Conservation (phyloP, 2,797 vertebrate genomes). For the Poecilia velifera region DNA sequence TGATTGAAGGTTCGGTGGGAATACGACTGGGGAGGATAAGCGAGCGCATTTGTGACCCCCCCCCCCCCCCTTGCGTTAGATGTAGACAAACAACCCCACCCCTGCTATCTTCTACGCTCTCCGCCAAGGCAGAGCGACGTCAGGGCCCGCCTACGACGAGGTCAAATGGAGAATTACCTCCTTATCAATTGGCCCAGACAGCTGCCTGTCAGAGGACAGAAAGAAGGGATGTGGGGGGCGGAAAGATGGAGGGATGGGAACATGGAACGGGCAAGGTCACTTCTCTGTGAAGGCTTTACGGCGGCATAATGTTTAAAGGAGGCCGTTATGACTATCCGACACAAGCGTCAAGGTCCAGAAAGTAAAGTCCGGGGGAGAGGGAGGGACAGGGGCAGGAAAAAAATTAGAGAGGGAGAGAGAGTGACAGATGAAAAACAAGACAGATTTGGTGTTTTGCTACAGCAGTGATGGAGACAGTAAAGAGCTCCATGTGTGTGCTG, state of each 20-base stretch:
- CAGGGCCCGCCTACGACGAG: constrained; percentile 51
- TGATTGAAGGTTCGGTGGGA: constrained; percentile 32
- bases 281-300: constrained; percentile 64
- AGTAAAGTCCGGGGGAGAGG: constrained; percentile 42
- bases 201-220: constrained; percentile 58
- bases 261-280: constrained; percentile 68
- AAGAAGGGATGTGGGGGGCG: constrained; percentile 47
- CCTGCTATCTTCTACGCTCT: constrained; percentile 11
- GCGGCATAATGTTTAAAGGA: constrained; percentile 52
- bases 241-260: constrained; percentile 50
- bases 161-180: constrained; percentile 61
- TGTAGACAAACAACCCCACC: constrained; percentile 55
- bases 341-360: constrained; percentile 68
- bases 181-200: constrained; percentile 57
- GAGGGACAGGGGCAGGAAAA: constrained; percentile 23
- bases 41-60: constrained; percentile 19
- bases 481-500: constrained; percentile 43
- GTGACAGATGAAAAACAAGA: constrained; percentile 62
- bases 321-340: constrained; percentile 60
- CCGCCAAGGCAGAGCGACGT: constrained; percentile 6
- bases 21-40: constrained; percentile 11
- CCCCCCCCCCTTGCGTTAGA: constrained; percentile 9
- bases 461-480: constrained; percentile 46
- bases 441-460: constrained; percentile 53
- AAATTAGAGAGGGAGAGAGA: constrained; percentile 17